Percentiles rank a stretch among this genome's conserved stretches.
Conservation (phyloP, 2,797 vertebrate genomes). For the Myiotriccus ornatus region DNA sequence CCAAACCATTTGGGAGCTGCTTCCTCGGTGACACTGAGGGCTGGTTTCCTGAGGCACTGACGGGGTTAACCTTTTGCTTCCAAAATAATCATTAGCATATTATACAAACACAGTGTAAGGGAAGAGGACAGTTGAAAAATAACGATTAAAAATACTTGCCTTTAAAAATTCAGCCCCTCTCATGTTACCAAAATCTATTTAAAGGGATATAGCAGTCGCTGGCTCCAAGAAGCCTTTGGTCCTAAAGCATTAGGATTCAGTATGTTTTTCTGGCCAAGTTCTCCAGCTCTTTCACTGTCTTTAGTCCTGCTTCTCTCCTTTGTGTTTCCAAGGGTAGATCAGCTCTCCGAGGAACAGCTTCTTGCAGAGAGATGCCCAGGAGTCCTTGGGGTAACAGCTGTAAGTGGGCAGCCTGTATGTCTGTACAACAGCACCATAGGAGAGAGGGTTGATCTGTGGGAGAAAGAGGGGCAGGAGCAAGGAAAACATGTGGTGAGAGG, state of each 20-base stretch:
- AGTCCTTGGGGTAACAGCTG: conserved; percentile 90
- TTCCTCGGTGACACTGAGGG: background rate
- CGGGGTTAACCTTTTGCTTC: background rate
- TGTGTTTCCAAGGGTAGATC: conserved; percentile 94
- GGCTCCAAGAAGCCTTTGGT: conserved; percentile 10
- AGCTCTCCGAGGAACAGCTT: conserved; percentile 94
- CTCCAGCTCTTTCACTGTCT: background rate
- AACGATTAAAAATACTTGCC: background rate
- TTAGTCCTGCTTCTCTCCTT: conserved; percentile 87
- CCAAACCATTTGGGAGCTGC: background rate
- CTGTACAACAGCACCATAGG: conserved; percentile 77
- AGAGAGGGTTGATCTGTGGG: conserved; percentile 89
- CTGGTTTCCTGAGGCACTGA: background rate
- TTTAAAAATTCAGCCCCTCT: background rate
- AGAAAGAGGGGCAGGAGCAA: background rate
- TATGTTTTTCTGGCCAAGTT: background rate
- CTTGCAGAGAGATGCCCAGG: conserved; percentile 88
- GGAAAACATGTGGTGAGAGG: background rate
- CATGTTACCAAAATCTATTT: background rate
- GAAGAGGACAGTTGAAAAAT: background rate
- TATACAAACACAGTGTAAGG: background rate
- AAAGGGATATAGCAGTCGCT: background rate
- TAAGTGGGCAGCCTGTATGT: conserved; percentile 87
- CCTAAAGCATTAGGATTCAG: background rate
- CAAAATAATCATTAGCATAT: background rate